Conservation (phyloP, 1,140 invertebrate species). For the Wiebesia pumilae region DNA sequence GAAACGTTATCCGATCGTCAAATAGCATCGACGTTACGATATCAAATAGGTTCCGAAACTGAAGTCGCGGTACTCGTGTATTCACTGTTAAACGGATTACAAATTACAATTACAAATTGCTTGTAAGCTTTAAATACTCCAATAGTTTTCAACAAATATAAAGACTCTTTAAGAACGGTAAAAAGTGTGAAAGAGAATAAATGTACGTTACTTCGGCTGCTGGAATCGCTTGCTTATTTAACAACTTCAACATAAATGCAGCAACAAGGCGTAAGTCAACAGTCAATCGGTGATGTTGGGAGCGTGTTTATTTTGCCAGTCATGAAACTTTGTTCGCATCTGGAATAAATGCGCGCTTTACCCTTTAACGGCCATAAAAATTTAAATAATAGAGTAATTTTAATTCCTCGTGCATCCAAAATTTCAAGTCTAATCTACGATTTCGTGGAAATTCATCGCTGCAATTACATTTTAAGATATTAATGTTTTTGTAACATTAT, state of each 20-base stretch:
- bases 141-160: background rate
- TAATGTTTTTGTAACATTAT: background rate
- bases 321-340: background rate
- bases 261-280: constrained; percentile 13
- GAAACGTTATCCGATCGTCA: too few species aligned
- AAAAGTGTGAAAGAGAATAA: background rate
- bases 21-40: too few species aligned
- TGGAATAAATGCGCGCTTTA: constrained; percentile 16
- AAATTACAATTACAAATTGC: background rate
- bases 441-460: background rate
- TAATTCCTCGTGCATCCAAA: background rate
- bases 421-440: background rate
- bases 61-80: background rate
- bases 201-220: background rate
- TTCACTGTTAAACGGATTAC: background rate
- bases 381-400: background rate
- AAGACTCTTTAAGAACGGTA: background rate
- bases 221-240: background rate
- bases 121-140: background rate
- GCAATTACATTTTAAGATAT: background rate
- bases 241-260: background rate
- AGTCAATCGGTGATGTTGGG: background rate
- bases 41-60: background rate
- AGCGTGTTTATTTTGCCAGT: constrained; percentile 2
- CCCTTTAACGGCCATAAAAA: background rate